Conservation (phyloP, 2,113 vertebrate genomes). For the Chloroceryle aenea region DNA sequence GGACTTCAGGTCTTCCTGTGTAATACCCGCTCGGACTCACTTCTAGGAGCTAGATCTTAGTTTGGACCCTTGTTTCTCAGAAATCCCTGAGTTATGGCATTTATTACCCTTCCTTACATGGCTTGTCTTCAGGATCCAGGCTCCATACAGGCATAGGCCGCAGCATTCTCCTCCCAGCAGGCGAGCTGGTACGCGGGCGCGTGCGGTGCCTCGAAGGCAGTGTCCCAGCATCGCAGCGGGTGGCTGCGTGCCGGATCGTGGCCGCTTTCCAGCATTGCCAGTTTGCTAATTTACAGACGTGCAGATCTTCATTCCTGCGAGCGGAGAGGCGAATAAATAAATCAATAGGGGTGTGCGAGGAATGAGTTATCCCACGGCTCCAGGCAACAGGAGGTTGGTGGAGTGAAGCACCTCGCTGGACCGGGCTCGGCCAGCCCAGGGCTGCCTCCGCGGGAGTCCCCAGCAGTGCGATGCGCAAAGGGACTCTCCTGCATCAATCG, state of each 20-base stretch:
- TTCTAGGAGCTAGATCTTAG: background rate
- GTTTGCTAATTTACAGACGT: background rate
- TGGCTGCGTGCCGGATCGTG: background rate
- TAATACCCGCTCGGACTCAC: background rate
- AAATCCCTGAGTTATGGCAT: background rate
- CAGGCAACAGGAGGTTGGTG: background rate
- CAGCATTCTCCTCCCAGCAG: background rate
- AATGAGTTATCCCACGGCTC: background rate
- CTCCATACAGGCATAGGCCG: background rate
- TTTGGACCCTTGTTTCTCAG: background rate
- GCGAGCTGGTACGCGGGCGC: accelerated
- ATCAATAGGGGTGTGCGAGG: background rate
- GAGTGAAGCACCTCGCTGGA: background rate
- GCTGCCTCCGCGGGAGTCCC: background rate
- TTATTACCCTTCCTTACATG: background rate
- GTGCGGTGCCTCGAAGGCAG: background rate
- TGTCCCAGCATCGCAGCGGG: background rate
- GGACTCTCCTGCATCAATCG: background rate
- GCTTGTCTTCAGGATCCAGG: background rate
- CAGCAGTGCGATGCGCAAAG: accelerated
- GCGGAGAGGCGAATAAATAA: background rate
- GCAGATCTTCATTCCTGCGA: background rate
- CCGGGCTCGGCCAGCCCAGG: accelerated
- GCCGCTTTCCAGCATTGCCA: background rate
- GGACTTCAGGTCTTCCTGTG: background rate